These are phyloP conservation scores for Drosophila bifasciata DNA, from an alignment of 1,140 invertebrate genomes.

Conservation along the genomic window DNA sequence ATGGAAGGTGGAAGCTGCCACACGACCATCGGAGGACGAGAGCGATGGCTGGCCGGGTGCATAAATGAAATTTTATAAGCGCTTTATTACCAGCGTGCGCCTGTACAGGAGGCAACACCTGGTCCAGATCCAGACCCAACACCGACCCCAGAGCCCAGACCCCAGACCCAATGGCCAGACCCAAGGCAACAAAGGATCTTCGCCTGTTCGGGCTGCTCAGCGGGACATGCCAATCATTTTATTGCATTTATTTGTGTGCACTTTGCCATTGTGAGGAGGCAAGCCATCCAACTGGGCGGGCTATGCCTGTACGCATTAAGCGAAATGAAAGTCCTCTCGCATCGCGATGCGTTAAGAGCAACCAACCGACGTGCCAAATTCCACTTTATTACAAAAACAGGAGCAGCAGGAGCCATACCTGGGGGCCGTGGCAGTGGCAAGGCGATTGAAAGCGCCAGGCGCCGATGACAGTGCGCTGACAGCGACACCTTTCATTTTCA, in stretches of 20 bases:
- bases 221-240: slow-evolving; percentile 79
- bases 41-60: slow-evolving; percentile 29
- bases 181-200: slow-evolving; percentile 43
- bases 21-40: not conserved
- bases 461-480: slow-evolving; percentile 51
- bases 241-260: slow-evolving; percentile 81
- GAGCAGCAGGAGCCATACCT: not conserved
- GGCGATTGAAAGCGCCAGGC: slow-evolving; percentile 27
- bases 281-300: slow-evolving; percentile 7
- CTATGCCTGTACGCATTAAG: slow-evolving; percentile 62
- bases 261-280: slow-evolving; percentile 71
- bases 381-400: slow-evolving; percentile 74
- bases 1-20: not conserved
- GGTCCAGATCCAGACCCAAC: slow-evolving; percentile 7
- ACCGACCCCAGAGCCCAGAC: slow-evolving; percentile 9
- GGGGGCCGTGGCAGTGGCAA: slow-evolving; percentile 11
- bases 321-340: slow-evolving; percentile 73
- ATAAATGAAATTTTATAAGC: slow-evolving; percentile 82
- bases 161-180: not conserved
- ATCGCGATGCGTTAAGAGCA: slow-evolving; percentile 69
- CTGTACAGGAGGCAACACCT: slow-evolving; percentile 51
- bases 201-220: slow-evolving; percentile 25
- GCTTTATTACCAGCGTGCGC: slow-evolving; percentile 66
- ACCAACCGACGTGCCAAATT: slow-evolving; percentile 76
- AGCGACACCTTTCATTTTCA: slow-evolving; percentile 70